Evolutionary conservation across 2,113 vertebrate species (phyloP), one percentile per base, ranked within the genome.

Genomic region (Onychostruthus taczanowskii): DNA sequence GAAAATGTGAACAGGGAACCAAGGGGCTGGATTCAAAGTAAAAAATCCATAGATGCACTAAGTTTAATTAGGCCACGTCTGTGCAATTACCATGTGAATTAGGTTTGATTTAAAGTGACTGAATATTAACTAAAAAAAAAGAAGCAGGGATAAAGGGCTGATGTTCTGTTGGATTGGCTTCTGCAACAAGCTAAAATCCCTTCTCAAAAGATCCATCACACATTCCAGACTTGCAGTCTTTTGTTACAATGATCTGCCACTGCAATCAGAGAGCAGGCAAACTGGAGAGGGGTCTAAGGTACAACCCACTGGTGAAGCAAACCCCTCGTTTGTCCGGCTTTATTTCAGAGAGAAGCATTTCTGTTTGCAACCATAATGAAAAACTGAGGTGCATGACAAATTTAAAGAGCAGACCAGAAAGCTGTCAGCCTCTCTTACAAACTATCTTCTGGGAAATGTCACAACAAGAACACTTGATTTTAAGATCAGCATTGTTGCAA

Each of bases 241-340:
- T 50, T 33, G 23, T 33, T 53, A 3, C 14, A 7, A 4, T 15
- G 22, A 46, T 41, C 22, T 55, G 18, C 33, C 16, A 6, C 18
- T 19, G 35, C 67, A 52, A 0, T 27, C 59, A 16, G 35, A 23
- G 53, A 41, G 5, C 6, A 7, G 31, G 18, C 24, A 13, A 6
- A 2, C 26, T 31, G 58, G 43, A 46, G 43, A 64, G 41, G 37
- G 31, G 4, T 52, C 19, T 52, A 4, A 35, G 30, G 56, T 11
- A 5, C 1, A 2, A 21, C 10, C 15, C 17, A 2, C 23, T 31
- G 16, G 11, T 59, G 35, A 62, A 31, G 41, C 21, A 64, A 33
- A 13, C 17, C 47, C 31, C 14, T 13, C 0, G 0, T 78, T 46
- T 68, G 10, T 31, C 37, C 52, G 23, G 7, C 44, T 73, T 37